Evolutionary conservation across 92 coral and sea anemone species (phyloP).

Genomic region (Muricea muricata): DNA sequence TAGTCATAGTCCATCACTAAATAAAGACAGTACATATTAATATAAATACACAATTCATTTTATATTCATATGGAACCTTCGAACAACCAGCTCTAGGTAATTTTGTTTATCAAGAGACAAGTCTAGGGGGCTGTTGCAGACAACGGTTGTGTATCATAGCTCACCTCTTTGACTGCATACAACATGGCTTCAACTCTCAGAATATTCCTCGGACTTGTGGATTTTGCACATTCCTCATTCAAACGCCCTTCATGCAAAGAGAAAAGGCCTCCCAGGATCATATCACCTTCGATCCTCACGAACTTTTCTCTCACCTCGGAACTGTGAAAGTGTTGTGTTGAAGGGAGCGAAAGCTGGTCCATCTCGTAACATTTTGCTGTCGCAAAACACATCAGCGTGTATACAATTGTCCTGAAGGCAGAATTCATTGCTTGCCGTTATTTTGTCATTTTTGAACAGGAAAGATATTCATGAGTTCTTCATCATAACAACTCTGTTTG

Average conservation of each 20-base stretch:
- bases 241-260: conserved; percentile 65
- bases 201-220: conserved; percentile 80
- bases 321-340: too few species aligned
- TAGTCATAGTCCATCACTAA: too few species aligned
- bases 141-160: neutral
- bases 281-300: conserved; percentile 66
- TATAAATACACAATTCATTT: too few species aligned
- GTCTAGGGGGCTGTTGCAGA: too few species aligned
- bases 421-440: neutral
- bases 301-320: neutral
- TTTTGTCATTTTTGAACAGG: neutral
- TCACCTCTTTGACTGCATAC: conserved; percentile 84
- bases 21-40: too few species aligned
- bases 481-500: too few species aligned
- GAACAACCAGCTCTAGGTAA: neutral
- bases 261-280: conserved; percentile 82
- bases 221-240: conserved; percentile 67
- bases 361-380: neutral
- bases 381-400: neutral
- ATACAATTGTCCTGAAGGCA: neutral
- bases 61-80: neutral
- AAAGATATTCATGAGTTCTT: too few species aligned
- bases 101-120: too few species aligned
- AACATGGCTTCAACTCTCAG: conserved; percentile 93
- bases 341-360: neutral